Percentiles rank a stretch among this genome's conserved stretches.
These are phyloP conservation scores for Aphelinus certus DNA, from an alignment of 1,140 invertebrate genomes.

Conservation along the genomic window DNA sequence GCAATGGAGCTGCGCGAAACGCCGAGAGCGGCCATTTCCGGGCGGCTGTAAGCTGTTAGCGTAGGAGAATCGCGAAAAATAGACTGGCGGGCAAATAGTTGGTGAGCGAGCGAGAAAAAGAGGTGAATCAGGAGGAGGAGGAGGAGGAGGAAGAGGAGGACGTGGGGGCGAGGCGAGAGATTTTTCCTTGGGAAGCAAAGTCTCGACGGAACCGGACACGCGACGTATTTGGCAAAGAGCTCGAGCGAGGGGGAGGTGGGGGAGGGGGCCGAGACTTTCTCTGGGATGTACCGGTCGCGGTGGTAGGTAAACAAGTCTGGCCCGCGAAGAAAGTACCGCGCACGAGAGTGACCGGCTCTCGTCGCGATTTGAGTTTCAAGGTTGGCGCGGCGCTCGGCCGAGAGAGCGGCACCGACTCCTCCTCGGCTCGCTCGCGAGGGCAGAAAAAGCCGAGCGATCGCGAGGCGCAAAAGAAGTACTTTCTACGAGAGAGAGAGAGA, in stretches of 20 bases:
- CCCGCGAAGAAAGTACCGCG: constrained; percentile 45
- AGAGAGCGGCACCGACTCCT: not conserved
- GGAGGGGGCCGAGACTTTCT: constrained; percentile 47
- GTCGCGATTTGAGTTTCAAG: constrained; percentile 42
- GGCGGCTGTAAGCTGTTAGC: too few species aligned
- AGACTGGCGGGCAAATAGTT: too few species aligned
- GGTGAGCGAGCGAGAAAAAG: constrained; percentile 3
- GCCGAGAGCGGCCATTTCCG: constrained; percentile 9
- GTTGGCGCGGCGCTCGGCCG: constrained; percentile 3
- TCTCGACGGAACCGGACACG: constrained; percentile 29
- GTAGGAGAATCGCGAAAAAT: too few species aligned
- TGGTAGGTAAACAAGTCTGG: constrained; percentile 19
- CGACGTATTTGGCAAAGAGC: constrained; percentile 40
- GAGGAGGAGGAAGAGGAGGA: constrained; percentile 5
- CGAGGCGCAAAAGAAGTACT: constrained; percentile 9
- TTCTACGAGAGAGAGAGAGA: not conserved
- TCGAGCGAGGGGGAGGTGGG: constrained; percentile 26
- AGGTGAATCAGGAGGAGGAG: too few species aligned
- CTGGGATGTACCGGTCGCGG: constrained; percentile 31
- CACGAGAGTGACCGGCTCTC: constrained; percentile 36
- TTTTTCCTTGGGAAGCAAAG: too few species aligned
- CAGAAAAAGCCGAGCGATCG: too few species aligned
- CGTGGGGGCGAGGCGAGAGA: not conserved
- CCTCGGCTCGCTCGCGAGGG: too few species aligned
- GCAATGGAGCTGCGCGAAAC: too few species aligned